phyloP scores from a whole-genome alignment of 1,140 invertebrate genomes.

The Homarus americanus region DNA sequence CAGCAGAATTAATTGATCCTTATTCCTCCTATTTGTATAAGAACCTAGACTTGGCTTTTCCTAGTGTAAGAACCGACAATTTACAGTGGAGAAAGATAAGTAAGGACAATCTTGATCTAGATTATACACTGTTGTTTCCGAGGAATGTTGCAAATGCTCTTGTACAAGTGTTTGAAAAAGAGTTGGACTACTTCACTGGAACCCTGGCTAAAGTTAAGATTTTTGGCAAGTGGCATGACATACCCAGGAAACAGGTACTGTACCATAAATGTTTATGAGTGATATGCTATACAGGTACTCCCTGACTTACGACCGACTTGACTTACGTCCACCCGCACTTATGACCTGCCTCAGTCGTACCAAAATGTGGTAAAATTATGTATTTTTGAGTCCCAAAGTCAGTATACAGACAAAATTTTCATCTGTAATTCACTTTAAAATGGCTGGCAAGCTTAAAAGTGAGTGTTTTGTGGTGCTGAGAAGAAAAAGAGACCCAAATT shows the following conservation, averaged over 20 bases:
- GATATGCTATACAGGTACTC: neutral
- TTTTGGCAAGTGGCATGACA: constrained; percentile 84
- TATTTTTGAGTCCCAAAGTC: too few relatives aligned
- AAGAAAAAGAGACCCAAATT: too few relatives aligned
- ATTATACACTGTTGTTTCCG: constrained; percentile 79
- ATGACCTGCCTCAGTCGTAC: too few relatives aligned
- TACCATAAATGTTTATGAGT: too few relatives aligned
- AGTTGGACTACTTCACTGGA: constrained; percentile 82
- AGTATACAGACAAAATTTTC: too few relatives aligned
- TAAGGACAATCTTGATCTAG: constrained; percentile 80
- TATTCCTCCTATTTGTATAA: neutral
- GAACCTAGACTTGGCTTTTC: neutral
- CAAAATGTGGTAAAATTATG: too few relatives aligned
- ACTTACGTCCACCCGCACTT: too few relatives aligned
- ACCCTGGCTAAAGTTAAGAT: constrained; percentile 82
- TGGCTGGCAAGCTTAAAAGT: too few relatives aligned
- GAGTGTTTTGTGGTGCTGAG: too few relatives aligned
- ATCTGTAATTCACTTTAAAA: too few relatives aligned
- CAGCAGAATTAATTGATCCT: neutral
- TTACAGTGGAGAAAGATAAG: constrained; percentile 79
- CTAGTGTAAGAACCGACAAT: neutral
- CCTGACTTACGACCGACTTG: too few relatives aligned
- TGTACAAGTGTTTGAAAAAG: constrained; percentile 80
- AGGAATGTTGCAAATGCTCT: constrained; percentile 77
- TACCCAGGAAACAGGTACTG: constrained; percentile 83